These are phyloP conservation scores for Todus mexicanus DNA, from an alignment of 2,797 vertebrate species.

Conservation along the genomic window DNA sequence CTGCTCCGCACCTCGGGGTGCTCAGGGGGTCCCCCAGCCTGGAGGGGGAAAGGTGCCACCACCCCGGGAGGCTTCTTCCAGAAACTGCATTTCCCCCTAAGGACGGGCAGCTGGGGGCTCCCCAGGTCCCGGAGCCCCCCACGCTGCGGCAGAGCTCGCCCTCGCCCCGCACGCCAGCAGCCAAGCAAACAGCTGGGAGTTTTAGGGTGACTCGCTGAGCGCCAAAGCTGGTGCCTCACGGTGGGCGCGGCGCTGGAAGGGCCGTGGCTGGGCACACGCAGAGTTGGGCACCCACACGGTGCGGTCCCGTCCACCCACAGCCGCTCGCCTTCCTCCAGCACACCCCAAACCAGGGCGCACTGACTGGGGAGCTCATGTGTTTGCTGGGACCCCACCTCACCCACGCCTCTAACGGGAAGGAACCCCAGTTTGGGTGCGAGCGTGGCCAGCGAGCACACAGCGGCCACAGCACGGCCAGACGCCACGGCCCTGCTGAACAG, in stretches of 20 bases:
- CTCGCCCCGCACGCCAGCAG: not conserved
- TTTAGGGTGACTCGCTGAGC: not conserved
- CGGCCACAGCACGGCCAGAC: not conserved
- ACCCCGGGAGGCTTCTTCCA: too few relatives aligned
- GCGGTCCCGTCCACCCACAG: not conserved
- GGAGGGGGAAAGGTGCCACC: too few relatives aligned
- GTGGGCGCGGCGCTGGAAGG: not conserved
- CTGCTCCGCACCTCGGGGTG: not conserved
- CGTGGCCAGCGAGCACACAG: not conserved
- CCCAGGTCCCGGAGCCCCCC: not conserved
- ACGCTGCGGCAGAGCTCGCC: rapidly evolving
- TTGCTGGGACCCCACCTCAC: not conserved
- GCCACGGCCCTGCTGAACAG: not conserved
- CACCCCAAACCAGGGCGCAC: rapidly evolving
- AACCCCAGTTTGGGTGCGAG: rapidly evolving
- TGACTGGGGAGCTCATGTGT: rapidly evolving
- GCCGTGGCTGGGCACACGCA: not conserved
- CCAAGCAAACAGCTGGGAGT: not conserved
- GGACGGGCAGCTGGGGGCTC: not conserved
- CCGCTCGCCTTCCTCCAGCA: not conserved
- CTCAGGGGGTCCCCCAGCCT: not conserved
- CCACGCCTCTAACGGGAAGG: not conserved
- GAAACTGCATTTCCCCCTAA: rapidly evolving
- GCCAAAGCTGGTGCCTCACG: not conserved
- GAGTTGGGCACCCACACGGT: too few relatives aligned